A percentile compares a stretch with the other conserved stretches of the same genome.
phyloP scores from a whole-genome alignment of 1,140 invertebrate species.

The Drosophila insularis region DNA sequence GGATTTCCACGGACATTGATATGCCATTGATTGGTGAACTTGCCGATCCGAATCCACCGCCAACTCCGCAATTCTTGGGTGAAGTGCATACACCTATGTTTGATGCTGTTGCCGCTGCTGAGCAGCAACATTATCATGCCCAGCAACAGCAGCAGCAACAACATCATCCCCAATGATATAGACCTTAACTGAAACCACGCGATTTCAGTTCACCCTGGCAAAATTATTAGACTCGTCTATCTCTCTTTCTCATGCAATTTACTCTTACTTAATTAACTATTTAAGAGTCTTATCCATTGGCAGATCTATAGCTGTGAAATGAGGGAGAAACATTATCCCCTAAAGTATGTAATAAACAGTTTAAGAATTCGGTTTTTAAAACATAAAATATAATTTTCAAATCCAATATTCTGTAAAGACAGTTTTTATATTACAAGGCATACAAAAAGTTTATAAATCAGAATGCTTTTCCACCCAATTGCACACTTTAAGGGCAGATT shows the following conservation, averaged over 20 bases:
- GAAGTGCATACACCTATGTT: conserved; percentile 81
- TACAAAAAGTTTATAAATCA: no score
- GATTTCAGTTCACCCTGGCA: conserved; percentile 68
- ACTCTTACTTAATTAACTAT: neutral
- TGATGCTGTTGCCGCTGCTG: conserved; percentile 75
- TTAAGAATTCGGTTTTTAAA: no score
- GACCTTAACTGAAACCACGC: conserved; percentile 59
- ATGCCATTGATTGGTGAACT: conserved; percentile 77
- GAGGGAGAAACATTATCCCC: no score
- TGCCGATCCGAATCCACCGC: conserved; percentile 73
- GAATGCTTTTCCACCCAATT: no score
- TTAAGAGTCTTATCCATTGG: neutral
- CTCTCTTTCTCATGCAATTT: conserved; percentile 5
- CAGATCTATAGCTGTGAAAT: no score
- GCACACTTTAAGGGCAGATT: no score
- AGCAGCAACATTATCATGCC: conserved; percentile 79
- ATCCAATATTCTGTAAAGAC: no score
- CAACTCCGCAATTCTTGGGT: conserved; percentile 76
- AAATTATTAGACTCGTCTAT: conserved; percentile 50
- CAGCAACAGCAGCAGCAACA: conserved; percentile 68
- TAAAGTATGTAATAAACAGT: no score
- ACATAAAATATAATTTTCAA: no score
- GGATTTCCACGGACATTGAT: conserved; percentile 72
- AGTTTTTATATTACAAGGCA: no score
- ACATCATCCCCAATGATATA: conserved; percentile 76